Evolutionary conservation across 2,888 invertebrate species (phyloP).

Genomic region (Metopia argyrocephala): DNA sequence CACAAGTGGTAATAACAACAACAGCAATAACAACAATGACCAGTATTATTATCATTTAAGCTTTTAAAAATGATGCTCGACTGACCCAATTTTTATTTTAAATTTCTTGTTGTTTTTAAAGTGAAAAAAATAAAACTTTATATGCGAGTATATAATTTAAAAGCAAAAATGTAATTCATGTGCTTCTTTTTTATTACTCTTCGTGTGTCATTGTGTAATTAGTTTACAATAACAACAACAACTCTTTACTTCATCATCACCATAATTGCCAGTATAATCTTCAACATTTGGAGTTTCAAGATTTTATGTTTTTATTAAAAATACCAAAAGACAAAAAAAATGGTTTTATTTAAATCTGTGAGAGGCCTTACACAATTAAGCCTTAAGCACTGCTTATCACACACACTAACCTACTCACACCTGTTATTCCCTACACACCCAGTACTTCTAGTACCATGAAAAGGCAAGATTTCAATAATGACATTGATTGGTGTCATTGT

Average conservation of each 20-base stretch:
- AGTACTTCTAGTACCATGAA: not conserved
- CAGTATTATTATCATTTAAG: not conserved
- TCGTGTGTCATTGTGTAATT: slow-evolving; percentile 50
- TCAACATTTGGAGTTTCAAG: not conserved
- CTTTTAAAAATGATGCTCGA: slow-evolving; percentile 54
- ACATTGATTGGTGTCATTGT: not conserved
- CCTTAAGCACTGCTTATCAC: not conserved
- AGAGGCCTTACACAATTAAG: not conserved
- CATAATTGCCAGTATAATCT: not conserved
- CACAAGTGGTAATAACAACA: not conserved
- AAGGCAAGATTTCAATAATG: not conserved
- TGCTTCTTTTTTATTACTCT: not conserved
- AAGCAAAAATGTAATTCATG: slow-evolving; percentile 7
- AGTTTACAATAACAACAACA: not conserved
- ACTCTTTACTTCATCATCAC: not conserved
- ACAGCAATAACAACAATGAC: not conserved
- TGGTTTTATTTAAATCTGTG: not conserved
- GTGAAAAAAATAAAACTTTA: slow-evolving; percentile 33
- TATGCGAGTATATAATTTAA: too few species aligned
- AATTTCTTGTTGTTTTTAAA: slow-evolving; percentile 15
- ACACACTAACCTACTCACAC: not conserved
- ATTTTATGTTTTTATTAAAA: too few species aligned
- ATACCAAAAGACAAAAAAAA: too few species aligned
- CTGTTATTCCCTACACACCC: not conserved
- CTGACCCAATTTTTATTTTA: slow-evolving; percentile 55